Base-by-base conservation (phyloP, 2,797 vertebrate species). In the Echiichthys vipera region DNA sequence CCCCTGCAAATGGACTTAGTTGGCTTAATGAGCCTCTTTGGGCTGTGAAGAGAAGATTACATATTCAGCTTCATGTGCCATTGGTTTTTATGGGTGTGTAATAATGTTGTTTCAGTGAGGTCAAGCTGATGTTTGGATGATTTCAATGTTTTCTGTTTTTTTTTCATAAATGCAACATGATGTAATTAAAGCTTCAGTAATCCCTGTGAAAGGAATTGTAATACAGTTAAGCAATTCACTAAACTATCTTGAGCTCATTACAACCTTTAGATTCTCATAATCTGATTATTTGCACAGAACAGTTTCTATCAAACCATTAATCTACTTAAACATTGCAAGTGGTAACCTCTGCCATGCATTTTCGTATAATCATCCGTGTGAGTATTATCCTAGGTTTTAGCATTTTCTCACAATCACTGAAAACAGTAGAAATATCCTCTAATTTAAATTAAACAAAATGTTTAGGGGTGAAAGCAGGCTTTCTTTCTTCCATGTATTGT, bases 211-310 rank as follows among this genome's bases (percentile, higher is more conserved):
- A 42, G 17, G 25, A 78, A 43, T 1, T 51, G 39, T 64, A 67
- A 77, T 27, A 55, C 22, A 59, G 83, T 85, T 66, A 63, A 54
- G 22, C 34, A 8, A 54, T 40, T 57, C 53, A 50, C 69, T 29
- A 11, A 53, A 73, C 29, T 62, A 59, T 57, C 37, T 53, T 58
- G 32, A 82, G 51, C 71, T 54, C 42, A 64, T 78, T 58, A 51
- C 56, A 69, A 69, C 42, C 30, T 18, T 59, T 27, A 45, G 8
- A 66, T 68, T 73, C 24, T 55, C n/a, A 32, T 75, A 58, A 76
- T 76, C 57, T 50, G 24, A 74, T 70, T 71, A 74, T 64, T 61
- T 51, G 49, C 36, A 50, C 22, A 69, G 54, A 51, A 49, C 30
- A 67, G 57, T 59, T 54, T n/a, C 24, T 50, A 61, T 56, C 34